Evolutionary conservation across 2,797 vertebrate species (phyloP).

Genomic region (Sphenopsis melanotis): DNA sequence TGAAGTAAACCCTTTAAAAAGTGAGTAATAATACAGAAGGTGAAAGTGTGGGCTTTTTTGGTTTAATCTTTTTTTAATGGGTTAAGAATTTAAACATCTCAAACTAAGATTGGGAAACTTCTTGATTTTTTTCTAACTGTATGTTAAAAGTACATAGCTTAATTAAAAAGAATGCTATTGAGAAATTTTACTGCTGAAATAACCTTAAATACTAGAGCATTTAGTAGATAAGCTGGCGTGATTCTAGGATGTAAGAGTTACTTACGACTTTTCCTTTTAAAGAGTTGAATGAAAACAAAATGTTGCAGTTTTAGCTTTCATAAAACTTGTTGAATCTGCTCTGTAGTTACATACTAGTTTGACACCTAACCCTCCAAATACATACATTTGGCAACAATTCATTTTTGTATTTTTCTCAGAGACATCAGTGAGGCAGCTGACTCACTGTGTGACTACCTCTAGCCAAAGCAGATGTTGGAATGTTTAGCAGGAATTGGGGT

Average conservation of each 20-base stretch:
- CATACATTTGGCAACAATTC: neutral
- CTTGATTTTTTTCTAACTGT: neutral
- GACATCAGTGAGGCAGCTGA: neutral
- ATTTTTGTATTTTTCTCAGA: neutral
- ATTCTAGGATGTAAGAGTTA: neutral
- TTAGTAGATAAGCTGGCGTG: neutral
- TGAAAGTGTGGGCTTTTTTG: neutral
- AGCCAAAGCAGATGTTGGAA: neutral
- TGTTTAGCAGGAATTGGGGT: neutral
- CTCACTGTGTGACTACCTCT: neutral
- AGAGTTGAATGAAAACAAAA: neutral
- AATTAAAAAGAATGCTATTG: neutral
- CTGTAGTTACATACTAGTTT: neutral
- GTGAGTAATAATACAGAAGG: neutral
- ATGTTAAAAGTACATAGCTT: neutral
- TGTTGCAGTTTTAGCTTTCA: neutral
- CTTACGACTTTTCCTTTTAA: neutral
- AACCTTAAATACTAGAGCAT: neutral
- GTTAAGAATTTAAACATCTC: neutral
- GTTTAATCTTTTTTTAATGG: neutral
- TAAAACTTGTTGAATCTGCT: neutral
- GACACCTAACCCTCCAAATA: neutral
- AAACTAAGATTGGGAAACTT: neutral
- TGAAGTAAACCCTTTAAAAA: neutral
- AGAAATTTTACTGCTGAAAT: neutral